Conservation (phyloP, 2,113 vertebrate genomes). For the Myanophis thanlyinensis region DNA sequence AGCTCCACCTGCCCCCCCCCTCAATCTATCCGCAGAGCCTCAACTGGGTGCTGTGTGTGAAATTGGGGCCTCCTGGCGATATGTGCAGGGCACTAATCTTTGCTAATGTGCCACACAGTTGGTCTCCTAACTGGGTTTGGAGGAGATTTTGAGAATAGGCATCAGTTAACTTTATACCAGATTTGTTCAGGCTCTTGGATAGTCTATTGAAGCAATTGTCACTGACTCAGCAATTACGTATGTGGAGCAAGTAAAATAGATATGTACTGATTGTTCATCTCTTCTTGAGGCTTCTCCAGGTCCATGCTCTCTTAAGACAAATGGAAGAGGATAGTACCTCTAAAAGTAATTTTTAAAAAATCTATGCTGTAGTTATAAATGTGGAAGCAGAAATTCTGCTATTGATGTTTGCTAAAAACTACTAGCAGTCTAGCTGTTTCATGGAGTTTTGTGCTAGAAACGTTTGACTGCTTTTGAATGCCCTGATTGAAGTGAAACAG, state of each 20-base stretch:
- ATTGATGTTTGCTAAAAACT: slow-evolving; percentile 58
- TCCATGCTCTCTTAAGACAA: background rate
- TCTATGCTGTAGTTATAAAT: slow-evolving; percentile 42
- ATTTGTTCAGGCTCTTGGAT: background rate
- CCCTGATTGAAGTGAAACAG: slow-evolving; percentile 52
- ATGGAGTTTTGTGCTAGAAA: slow-evolving; percentile 62
- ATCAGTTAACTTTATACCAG: background rate
- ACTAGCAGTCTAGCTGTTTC: slow-evolving; percentile 47
- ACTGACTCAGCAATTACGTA: too few relatives aligned
- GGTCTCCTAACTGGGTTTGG: background rate
- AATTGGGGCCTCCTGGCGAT: background rate
- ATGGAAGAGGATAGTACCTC: slow-evolving; percentile 15
- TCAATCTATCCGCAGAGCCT: background rate
- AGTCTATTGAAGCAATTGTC: background rate
- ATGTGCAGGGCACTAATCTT: background rate
- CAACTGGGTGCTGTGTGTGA: background rate
- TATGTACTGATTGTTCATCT: rapidly evolving
- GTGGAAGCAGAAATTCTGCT: slow-evolving; percentile 32
- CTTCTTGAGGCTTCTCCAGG: background rate
- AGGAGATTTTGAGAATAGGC: background rate
- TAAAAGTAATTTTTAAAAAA: slow-evolving; percentile 16
- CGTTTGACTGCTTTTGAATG: slow-evolving; percentile 59
- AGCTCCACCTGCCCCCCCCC: background rate
- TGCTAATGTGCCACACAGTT: background rate
- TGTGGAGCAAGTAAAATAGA: rapidly evolving